Conservation (phyloP, 2,113 vertebrate species). For the Stigmatopora nigra region DNA sequence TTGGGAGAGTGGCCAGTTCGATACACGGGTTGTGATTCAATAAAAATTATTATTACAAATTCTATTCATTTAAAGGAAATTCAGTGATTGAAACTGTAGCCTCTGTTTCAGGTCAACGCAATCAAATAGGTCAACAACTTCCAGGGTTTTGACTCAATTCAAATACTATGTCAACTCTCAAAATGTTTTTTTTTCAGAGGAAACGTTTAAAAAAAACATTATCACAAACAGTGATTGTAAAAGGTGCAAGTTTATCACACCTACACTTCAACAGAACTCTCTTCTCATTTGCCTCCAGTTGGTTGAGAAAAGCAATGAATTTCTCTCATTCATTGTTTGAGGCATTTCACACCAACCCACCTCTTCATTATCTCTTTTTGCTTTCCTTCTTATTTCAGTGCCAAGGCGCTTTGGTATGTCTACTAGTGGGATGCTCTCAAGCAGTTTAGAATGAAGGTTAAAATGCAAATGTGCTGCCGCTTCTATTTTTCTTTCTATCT, state of each 20-base stretch:
- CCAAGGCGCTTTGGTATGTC: conserved; percentile 33
- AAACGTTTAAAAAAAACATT: conserved; percentile 30
- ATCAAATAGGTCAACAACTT: too few species aligned
- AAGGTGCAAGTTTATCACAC: conserved; percentile 51
- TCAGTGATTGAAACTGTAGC: too few species aligned
- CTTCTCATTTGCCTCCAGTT: conserved; percentile 48
- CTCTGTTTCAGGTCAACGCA: too few species aligned
- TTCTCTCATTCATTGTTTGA: conserved; percentile 64
- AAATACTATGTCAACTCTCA: not conserved
- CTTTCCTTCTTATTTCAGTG: conserved; percentile 51
- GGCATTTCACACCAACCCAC: conserved; percentile 63
- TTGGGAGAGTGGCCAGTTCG: too few species aligned
- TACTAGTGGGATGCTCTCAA: conserved; percentile 46
- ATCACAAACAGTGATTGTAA: conserved; percentile 51
- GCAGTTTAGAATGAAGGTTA: conserved; percentile 52
- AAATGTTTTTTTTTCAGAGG: not conserved
- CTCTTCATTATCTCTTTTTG: conserved; percentile 58
- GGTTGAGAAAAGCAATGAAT: conserved; percentile 50
- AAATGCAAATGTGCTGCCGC: conserved; percentile 37
- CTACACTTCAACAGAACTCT: conserved; percentile 35
- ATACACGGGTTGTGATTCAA: too few species aligned
- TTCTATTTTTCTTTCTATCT: conserved; percentile 38
- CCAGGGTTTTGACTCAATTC: not conserved
- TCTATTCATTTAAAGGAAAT: too few species aligned
- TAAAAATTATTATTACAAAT: too few species aligned